Evolutionary conservation across 2,113 vertebrate species (phyloP), one percentile per base, ranked within the genome.

Genomic region (Lepisosteus osseus): DNA sequence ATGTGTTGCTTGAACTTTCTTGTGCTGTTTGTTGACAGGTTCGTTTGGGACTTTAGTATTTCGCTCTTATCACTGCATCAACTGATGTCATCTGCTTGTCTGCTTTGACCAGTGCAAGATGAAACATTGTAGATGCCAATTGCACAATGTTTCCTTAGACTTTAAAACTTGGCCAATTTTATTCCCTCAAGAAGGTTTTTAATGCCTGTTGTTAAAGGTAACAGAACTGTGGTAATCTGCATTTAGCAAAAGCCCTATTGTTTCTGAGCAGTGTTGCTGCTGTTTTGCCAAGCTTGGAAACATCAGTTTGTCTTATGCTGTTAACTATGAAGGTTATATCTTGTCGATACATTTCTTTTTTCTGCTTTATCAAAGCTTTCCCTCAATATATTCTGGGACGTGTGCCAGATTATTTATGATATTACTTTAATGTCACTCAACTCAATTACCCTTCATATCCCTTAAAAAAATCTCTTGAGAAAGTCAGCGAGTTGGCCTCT

Each of bases 311-410:
- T 51, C 47, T 51, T 51, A 1, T 51, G 42, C 12, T 41, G 9
- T 68, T 6, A 6, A 54, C 12, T 42, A 8, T 3, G 15, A 43
- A 74, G 74, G 47, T 55, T 6, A 15, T n/a, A 42, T 70, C 55
- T 47, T 51, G 47, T 51, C 47, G 9, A 51, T 51, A 51, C 47
- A 51, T 51, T 51, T 61, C 61, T 61, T 70, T 73, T 65, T 70
- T 77, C 65, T 67, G 72, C 72, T 67, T 67, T 69, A 17, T 69
- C n/a, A 41, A 54, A 41, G 15, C 14, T 15, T 42, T 67, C 55
- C 61, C 17, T 73, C 82, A 83, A 84, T 79, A 74, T 77, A 72
- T 83, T 88, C 84, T 89, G 86, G 86, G 86, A 87, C 74, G 47
- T 61, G 12, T 71, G 86, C 87, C 88, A 86, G 77, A 54, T 77